phyloP scores from a whole-genome alignment of 2,888 invertebrate genomes.

The Heliconius charithonia region DNA sequence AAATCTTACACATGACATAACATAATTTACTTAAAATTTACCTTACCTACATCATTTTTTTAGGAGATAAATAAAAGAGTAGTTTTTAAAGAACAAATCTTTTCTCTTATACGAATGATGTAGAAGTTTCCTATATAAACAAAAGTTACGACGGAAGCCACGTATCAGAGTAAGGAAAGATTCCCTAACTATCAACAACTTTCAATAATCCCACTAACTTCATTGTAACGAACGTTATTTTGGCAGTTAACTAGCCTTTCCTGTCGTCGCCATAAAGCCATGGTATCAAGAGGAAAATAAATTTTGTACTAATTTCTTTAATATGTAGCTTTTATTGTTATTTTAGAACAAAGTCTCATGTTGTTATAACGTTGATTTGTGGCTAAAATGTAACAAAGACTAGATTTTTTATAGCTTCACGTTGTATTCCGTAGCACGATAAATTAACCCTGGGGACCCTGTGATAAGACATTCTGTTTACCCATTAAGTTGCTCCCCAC shows the following conservation, averaged over 20 bases:
- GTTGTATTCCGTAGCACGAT: too few species aligned
- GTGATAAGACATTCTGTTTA: too few species aligned
- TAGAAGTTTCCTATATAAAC: constrained; percentile 59
- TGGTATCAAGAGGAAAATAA: constrained; percentile 19
- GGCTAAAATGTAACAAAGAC: neutral
- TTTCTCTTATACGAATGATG: constrained; percentile 59
- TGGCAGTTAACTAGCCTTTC: constrained; percentile 42
- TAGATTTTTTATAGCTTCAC: neutral
- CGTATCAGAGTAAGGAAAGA: constrained; percentile 70
- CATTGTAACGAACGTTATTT: constrained; percentile 63
- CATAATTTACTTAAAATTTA: neutral
- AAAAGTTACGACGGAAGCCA: constrained; percentile 64
- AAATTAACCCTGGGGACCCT: too few species aligned
- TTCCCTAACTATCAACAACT: constrained; percentile 71
- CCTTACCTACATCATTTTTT: neutral
- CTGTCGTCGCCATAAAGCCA: constrained; percentile 25
- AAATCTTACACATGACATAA: too few species aligned
- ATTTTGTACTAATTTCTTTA: constrained; percentile 4
- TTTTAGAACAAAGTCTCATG: neutral
- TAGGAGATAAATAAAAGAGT: constrained; percentile 1
- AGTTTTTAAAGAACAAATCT: constrained; percentile 45
- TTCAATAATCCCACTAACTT: constrained; percentile 72
- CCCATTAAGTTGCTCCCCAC: too few species aligned
- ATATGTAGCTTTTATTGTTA: constrained; percentile 3
- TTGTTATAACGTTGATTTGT: neutral